A percentile compares a stretch with the other conserved stretches of the same genome.
phyloP scores from a whole-genome alignment of 2,113 vertebrate genomes.

The Colistium nudipinnis region DNA sequence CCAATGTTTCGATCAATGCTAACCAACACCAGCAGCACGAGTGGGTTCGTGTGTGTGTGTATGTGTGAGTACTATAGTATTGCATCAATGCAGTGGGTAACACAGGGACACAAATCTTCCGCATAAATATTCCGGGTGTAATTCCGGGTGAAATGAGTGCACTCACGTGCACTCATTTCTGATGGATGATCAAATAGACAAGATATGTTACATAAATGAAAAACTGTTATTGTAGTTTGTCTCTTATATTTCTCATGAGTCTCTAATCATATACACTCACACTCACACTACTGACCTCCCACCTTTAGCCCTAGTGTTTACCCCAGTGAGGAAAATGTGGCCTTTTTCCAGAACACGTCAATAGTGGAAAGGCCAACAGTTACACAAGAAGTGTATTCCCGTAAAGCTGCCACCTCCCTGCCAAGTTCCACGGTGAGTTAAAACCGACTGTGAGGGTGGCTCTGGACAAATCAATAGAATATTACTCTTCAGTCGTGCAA shows the following conservation, averaged over 20 bases:
- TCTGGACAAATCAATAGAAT: conserved; percentile 51
- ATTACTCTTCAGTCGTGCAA: conserved; percentile 21
- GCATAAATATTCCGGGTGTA: background rate
- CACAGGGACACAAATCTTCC: background rate
- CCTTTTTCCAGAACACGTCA: conserved; percentile 50
- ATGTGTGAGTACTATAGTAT: background rate
- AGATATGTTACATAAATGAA: background rate
- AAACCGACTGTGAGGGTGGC: conserved; percentile 19
- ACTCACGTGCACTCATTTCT: background rate
- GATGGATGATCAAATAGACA: background rate
- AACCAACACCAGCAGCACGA: conserved; percentile 40
- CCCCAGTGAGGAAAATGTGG: conserved; percentile 28
- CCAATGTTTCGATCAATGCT: conserved; percentile 53
- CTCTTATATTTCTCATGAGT: background rate
- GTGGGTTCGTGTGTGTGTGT: conserved; percentile 20
- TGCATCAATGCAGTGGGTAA: background rate
- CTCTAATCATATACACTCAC: conserved; percentile 54
- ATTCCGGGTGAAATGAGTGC: no score
- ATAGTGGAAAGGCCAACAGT: conserved; percentile 66
- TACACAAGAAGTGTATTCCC: conserved; percentile 69
- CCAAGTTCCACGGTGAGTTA: conserved; percentile 43
- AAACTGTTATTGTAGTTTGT: background rate
- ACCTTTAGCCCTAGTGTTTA: conserved; percentile 62
- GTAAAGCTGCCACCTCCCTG: conserved; percentile 50
- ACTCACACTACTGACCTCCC: conserved; percentile 45